phyloP scores from a whole-genome alignment of 2,888 invertebrate genomes.

The Chloromyia formosa region DNA sequence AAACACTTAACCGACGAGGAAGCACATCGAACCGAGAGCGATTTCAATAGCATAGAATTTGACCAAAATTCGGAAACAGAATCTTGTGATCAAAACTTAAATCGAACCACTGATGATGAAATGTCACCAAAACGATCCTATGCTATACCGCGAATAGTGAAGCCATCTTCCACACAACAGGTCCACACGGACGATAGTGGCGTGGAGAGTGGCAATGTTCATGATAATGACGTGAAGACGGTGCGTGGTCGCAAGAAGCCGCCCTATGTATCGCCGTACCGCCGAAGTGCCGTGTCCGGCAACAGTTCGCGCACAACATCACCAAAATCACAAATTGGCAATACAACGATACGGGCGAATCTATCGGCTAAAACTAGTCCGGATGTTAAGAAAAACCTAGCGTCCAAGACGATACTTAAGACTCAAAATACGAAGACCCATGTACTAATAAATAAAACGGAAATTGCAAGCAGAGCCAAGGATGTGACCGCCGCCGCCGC shows the following conservation, averaged over 20 bases:
- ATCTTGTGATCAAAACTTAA: conserved; percentile 59
- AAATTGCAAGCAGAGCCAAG: conserved; percentile 47
- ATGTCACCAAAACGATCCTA: conserved; percentile 54
- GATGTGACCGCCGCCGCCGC: conserved; percentile 1
- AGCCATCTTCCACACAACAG: conserved; percentile 61
- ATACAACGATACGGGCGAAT: conserved; percentile 57
- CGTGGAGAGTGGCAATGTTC: conserved; percentile 51
- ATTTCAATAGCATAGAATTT: conserved; percentile 66
- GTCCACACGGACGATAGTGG: conserved; percentile 44
- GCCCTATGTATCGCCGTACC: conserved; percentile 72
- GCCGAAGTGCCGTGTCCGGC: conserved; percentile 60
- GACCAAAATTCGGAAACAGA: conserved; percentile 70
- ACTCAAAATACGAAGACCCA: conserved; percentile 49
- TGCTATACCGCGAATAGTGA: conserved; percentile 69
- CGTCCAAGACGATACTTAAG: conserved; percentile 47
- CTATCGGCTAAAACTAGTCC: conserved; percentile 58
- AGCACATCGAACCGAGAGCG: conserved; percentile 55
- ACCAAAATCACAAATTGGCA: conserved; percentile 47
- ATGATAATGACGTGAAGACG: conserved; percentile 53
- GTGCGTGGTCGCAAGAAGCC: conserved; percentile 68
- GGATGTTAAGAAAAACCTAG: conserved; percentile 52
- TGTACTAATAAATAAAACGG: conserved; percentile 48
- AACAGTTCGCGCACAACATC: conserved; percentile 62
- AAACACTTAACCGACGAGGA: conserved; percentile 41
- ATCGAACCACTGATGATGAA: conserved; percentile 65